Conservation (phyloP, 2,888 invertebrate genomes). For the Macropis europaea region DNA sequence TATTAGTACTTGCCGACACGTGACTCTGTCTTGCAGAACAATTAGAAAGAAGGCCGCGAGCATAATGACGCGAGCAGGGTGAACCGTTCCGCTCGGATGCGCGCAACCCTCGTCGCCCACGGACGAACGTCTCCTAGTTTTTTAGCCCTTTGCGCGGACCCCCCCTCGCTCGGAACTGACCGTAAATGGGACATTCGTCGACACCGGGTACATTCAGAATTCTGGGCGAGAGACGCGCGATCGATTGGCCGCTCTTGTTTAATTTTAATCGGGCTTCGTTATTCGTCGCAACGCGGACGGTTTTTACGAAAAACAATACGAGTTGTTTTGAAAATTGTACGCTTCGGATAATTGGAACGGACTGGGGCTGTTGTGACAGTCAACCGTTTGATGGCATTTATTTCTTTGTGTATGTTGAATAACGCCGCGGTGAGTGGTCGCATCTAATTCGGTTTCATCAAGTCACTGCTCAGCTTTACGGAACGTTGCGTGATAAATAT, state of each 20-base stretch:
- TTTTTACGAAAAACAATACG: not conserved
- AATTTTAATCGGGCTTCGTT: conserved; percentile 37
- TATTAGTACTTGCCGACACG: conserved; percentile 48
- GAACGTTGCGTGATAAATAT: too few species aligned
- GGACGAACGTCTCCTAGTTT: conserved; percentile 37
- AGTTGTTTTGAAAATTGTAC: not conserved
- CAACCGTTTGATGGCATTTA: too few species aligned
- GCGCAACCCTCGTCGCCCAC: conserved; percentile 59
- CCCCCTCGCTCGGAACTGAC: conserved; percentile 38
- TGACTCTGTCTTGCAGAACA: conserved; percentile 52
- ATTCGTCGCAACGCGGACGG: not conserved
- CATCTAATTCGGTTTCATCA: too few species aligned
- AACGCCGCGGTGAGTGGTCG: too few species aligned
- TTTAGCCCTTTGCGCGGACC: conserved; percentile 41
- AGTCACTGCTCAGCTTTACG: too few species aligned
- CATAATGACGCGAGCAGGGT: conserved; percentile 43
- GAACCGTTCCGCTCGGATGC: conserved; percentile 69
- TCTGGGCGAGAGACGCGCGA: conserved; percentile 19
- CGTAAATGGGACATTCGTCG: conserved; percentile 53
- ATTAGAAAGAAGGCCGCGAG: conserved; percentile 54
- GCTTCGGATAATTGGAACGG: not conserved
- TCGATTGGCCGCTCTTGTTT: conserved; percentile 43
- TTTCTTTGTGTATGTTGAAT: too few species aligned
- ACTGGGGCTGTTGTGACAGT: too few species aligned
- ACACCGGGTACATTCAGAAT: conserved; percentile 20